phyloP scores from a whole-genome alignment of 1,140 invertebrate genomes.

The Bilobella aurantiaca region DNA sequence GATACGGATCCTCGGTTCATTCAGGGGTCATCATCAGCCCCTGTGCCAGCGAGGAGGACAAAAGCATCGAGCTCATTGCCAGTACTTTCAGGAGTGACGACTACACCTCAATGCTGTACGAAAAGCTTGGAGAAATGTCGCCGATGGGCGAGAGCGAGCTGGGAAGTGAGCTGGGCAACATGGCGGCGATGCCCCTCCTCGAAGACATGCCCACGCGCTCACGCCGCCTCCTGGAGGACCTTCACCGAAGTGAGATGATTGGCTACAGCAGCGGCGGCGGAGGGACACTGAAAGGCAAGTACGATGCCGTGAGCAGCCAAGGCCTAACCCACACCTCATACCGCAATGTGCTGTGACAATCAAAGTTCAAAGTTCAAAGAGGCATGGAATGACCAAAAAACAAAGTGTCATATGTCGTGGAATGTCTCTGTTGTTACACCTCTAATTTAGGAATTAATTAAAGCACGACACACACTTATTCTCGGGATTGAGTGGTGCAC shows the following conservation, averaged over 20 bases:
- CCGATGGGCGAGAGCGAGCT: constrained; percentile 40
- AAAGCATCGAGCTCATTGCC: constrained; percentile 46
- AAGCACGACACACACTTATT: constrained; percentile 5
- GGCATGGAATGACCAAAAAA: constrained; percentile 23
- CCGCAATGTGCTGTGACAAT: constrained; percentile 35
- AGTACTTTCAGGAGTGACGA: constrained; percentile 46
- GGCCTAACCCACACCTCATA: constrained; percentile 30
- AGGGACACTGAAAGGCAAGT: constrained; percentile 40
- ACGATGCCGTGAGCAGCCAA: constrained; percentile 29
- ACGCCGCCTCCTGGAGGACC: constrained; percentile 50
- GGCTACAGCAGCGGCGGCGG: constrained; percentile 8
- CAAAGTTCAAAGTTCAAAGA: constrained; percentile 13
- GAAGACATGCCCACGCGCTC: constrained; percentile 53
- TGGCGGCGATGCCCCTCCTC: constrained; percentile 53
- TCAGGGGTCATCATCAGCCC: constrained; percentile 27
- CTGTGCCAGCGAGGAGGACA: constrained; percentile 43
- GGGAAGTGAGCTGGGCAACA: constrained; percentile 39
- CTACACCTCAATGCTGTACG: constrained; percentile 41
- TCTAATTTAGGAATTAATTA: background rate
- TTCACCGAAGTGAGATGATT: constrained; percentile 34
- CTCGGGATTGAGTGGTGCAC: background rate
- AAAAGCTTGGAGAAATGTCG: constrained; percentile 42
- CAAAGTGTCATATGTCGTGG: constrained; percentile 11
- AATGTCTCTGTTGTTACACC: background rate
- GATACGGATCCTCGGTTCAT: background rate